These are phyloP conservation scores for Eurystomus glaucurus DNA, from an alignment of 2,797 vertebrate species.

Conservation along the genomic window DNA sequence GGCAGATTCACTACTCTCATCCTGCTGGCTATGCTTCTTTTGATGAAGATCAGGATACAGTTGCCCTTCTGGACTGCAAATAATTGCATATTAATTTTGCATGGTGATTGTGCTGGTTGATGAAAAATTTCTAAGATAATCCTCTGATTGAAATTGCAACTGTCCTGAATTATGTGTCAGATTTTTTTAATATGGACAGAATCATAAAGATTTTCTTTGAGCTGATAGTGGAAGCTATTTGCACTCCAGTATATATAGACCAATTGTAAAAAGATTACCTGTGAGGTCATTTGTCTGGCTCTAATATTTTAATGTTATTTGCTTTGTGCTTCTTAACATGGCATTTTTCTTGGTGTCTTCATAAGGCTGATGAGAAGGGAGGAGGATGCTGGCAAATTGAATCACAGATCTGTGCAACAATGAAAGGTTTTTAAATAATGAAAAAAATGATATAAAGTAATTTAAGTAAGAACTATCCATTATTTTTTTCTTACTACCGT, in stretches of 20 bases:
- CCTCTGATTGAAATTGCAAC: background rate
- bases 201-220: background rate
- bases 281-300: background rate
- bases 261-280: background rate
- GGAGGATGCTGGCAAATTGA: background rate
- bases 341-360: background rate
- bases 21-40: too few relatives aligned
- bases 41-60: too few relatives aligned
- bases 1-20: too few relatives aligned
- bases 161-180: background rate
- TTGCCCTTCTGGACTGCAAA: too few relatives aligned
- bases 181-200: background rate
- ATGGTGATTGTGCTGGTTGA: rapidly evolving
- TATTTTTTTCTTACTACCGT: background rate
- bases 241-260: background rate
- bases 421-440: background rate
- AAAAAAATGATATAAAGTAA: background rate
- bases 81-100: background rate
- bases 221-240: background rate
- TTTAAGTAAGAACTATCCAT: background rate
- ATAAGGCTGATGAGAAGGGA: background rate
- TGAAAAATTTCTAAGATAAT: background rate
- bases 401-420: background rate
- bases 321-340: background rate
- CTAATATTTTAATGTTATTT: background rate